Evolutionary conservation across 2,888 invertebrate genomes (phyloP).

Genomic region (Auanema sp.): DNA sequence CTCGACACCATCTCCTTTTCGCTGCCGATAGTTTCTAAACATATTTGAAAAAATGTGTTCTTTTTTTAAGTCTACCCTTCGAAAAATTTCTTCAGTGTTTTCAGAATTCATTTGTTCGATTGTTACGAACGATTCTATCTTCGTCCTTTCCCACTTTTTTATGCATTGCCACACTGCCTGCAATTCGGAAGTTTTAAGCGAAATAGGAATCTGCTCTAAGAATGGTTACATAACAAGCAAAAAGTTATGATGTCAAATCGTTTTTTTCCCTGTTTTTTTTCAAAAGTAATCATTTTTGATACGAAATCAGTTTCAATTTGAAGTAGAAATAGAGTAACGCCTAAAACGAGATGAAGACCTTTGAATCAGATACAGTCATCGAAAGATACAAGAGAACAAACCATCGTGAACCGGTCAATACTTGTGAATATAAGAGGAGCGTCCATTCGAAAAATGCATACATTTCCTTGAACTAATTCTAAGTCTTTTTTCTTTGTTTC

Average conservation of each 20-base stretch:
- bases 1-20: conserved; percentile 3
- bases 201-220: too few species aligned
- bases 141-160: conserved; percentile 45
- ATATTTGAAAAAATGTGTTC: neutral
- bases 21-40: conserved; percentile 28
- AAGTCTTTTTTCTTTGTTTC: conserved; percentile 46
- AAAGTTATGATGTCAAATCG: too few species aligned
- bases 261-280: too few species aligned
- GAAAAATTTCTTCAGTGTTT: conserved; percentile 29
- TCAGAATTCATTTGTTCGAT: conserved; percentile 40
- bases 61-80: conserved; percentile 18
- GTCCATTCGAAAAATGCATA: conserved; percentile 61
- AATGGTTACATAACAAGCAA: too few species aligned
- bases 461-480: conserved; percentile 49
- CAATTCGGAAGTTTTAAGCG: too few species aligned
- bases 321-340: too few species aligned
- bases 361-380: too few species aligned
- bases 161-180: conserved; percentile 46
- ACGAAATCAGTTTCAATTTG: too few species aligned
- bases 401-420: conserved; percentile 56
- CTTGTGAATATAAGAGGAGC: conserved; percentile 61
- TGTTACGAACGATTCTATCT: conserved; percentile 42
- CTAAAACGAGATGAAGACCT: too few species aligned
- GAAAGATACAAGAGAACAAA: too few species aligned
- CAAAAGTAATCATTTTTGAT: too few species aligned